A percentile compares a stretch with the other conserved stretches of the same genome.
Conservation (phyloP, 2,113 vertebrate species). For the Cromileptes altivelis region DNA sequence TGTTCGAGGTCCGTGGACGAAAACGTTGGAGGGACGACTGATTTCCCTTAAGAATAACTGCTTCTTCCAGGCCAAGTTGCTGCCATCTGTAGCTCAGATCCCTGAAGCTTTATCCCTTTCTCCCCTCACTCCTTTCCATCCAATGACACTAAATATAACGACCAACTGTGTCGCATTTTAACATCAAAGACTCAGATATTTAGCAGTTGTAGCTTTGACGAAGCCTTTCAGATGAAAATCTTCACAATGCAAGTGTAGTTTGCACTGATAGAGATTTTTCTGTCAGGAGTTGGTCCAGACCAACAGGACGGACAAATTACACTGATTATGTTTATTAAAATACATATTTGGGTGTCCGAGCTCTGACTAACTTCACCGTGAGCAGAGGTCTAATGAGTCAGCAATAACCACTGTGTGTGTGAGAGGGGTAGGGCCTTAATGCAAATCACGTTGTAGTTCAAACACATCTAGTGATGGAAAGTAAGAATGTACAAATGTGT, state of each 20-base stretch:
- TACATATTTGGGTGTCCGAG: no score
- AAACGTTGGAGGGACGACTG: conserved; percentile 73
- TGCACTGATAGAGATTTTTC: no score
- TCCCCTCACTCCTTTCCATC: conserved; percentile 5
- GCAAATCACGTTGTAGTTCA: background rate
- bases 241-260: background rate
- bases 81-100: conserved; percentile 80
- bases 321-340: no score
- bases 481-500: no score
- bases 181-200: background rate
- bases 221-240: background rate
- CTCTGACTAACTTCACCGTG: no score
- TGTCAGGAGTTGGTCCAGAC: no score
- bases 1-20: conserved; percentile 57
- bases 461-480: background rate
- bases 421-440: background rate
- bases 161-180: conserved; percentile 44
- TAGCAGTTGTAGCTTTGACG: conserved; percentile 1
- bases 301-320: no score
- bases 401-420: no score
- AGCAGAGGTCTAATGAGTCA: no score
- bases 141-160: conserved; percentile 47
- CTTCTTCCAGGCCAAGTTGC: conserved; percentile 79
- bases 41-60: conserved; percentile 76
- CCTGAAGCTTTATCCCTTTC: conserved; percentile 63